A percentile compares a stretch with the other conserved stretches of the same genome.
phyloP scores from a whole-genome alignment of 2,113 vertebrate species.

The Lontra canadensis region DNA sequence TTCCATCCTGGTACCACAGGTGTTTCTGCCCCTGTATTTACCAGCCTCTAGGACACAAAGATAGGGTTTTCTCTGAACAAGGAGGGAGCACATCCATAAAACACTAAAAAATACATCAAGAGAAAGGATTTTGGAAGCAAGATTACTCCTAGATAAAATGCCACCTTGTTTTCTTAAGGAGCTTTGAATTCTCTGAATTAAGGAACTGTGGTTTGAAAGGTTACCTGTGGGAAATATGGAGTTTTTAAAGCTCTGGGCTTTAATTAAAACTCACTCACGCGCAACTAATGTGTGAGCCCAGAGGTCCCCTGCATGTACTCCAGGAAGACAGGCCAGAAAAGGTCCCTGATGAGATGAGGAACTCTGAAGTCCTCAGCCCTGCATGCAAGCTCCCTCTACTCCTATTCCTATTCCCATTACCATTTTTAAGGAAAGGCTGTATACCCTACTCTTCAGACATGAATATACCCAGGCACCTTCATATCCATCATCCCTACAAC shows the following conservation, averaged over 20 bases:
- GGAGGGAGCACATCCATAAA: constrained; percentile 25
- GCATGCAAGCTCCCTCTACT: accelerated
- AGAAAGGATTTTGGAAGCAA: constrained; percentile 55
- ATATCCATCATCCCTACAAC: not conserved
- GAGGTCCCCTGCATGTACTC: not conserved
- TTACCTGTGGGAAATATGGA: constrained; percentile 52
- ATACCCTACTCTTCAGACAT: not conserved
- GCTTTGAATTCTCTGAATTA: constrained; percentile 59
- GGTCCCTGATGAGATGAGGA: constrained; percentile 48
- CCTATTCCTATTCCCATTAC: not conserved
- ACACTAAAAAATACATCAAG: constrained; percentile 54
- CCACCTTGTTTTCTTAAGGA: constrained; percentile 56
- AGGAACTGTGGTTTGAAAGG: constrained; percentile 51
- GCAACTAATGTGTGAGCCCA: constrained; percentile 53
- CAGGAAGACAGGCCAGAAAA: constrained; percentile 34
- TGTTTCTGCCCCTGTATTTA: not conserved
- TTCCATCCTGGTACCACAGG: not conserved
- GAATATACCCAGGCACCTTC: accelerated
- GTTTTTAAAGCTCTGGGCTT: constrained; percentile 58
- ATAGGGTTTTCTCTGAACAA: not conserved
- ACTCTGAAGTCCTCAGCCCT: not conserved
- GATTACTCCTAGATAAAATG: constrained; percentile 52
- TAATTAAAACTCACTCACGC: constrained; percentile 67
- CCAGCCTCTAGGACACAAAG: not conserved
- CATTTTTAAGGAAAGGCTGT: not conserved